phyloP scores from a whole-genome alignment of 2,888 invertebrate species.

The Tetragonula carbonaria region DNA sequence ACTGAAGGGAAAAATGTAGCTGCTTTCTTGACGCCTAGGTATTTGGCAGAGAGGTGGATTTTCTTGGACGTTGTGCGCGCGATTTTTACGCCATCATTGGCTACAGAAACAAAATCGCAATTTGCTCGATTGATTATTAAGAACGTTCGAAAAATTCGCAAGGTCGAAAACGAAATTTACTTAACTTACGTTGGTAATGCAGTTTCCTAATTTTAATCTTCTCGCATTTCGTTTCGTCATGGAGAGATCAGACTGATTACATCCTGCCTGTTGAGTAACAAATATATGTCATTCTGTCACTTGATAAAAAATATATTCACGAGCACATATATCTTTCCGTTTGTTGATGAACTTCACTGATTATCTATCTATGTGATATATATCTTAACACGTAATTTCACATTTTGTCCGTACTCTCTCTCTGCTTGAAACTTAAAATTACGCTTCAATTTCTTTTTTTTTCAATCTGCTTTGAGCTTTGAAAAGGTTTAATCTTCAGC shows the following conservation, averaged over 20 bases:
- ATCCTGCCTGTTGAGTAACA: not conserved
- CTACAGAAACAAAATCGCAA: conserved; percentile 5
- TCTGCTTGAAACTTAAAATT: not conserved
- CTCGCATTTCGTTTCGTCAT: not conserved
- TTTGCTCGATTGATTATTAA: not conserved
- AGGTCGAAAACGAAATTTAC: not conserved
- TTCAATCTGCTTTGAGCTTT: no score
- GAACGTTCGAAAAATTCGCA: not conserved
- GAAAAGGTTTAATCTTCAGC: not conserved
- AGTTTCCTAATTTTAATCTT: not conserved
- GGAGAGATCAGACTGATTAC: not conserved
- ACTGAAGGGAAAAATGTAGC: conserved; percentile 46
- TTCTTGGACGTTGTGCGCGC: not conserved
- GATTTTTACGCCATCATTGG: conserved; percentile 16
- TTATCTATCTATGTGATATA: not conserved
- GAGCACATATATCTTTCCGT: not conserved
- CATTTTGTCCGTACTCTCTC: no score
- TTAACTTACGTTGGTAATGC: not conserved
- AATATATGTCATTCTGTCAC: not conserved
- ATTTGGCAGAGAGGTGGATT: conserved; percentile 41
- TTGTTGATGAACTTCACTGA: not conserved
- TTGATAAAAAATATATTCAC: not conserved
- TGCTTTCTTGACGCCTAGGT: conserved; percentile 62
- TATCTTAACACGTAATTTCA: not conserved
- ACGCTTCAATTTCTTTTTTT: not conserved